These are phyloP conservation scores for Antennarius maculatus DNA, from an alignment of 2,797 vertebrate genomes.

Conservation along the genomic window DNA sequence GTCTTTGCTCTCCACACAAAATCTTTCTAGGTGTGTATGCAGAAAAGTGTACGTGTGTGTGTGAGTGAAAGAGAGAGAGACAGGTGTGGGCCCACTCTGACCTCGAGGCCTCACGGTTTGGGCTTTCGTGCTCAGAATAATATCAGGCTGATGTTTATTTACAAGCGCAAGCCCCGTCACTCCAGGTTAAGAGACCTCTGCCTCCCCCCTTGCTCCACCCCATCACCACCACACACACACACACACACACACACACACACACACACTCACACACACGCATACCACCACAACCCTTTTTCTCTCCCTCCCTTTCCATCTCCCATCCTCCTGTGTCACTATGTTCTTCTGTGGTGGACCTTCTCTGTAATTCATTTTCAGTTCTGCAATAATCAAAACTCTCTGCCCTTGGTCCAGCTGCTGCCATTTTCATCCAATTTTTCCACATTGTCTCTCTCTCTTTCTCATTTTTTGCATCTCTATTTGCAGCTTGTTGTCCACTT, in stretches of 20 bases:
- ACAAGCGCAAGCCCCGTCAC: conserved; percentile 79
- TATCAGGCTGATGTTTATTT: conserved; percentile 82
- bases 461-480: conserved; percentile 3
- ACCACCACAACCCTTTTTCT: conserved; percentile 23
- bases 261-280: neutral
- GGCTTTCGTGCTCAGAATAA: conserved; percentile 76
- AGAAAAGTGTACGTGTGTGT: conserved; percentile 16
- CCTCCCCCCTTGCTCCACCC: conserved; percentile 9
- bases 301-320: conserved; percentile 14
- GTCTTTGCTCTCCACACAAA: conserved; percentile 24
- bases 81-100: conserved; percentile 75
- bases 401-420: neutral
- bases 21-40: conserved; percentile 42
- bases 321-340: conserved; percentile 28
- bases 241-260: neutral
- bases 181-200: conserved; percentile 78
- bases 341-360: conserved; percentile 13
- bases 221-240: neutral
- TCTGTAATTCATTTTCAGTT: conserved; percentile 11
- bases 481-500: neutral
- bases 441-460: neutral
- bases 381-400: conserved; percentile 14
- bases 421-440: conserved; percentile 10
- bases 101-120: conserved; percentile 67
- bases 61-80: conserved; percentile 16